Evolutionary conservation across 2,888 invertebrate species (phyloP), one percentile per base, ranked within the genome.

Genomic region (Aspidiotus rigidus): DNA sequence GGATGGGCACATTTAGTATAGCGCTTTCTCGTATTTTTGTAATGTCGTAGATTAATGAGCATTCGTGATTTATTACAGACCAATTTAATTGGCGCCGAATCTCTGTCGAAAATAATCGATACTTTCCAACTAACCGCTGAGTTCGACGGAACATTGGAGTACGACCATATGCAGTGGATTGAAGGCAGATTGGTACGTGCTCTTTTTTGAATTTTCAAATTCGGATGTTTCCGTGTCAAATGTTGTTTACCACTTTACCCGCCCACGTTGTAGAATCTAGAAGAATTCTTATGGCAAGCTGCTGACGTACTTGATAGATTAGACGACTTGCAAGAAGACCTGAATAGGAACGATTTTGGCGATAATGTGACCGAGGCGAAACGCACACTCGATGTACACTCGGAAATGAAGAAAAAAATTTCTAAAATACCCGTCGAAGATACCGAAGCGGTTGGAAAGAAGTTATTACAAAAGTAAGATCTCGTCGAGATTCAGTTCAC

Each of bases 161-260:
- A 98, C 80, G 96, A 98, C 79, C 96, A 98, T 81, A 87, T 92
- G 74, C 93, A 92, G 77, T 99, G 98, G 98, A 90, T 98, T 76
- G 96, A 98, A 77, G 86, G 93, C 72, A 84, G 98, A 79, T 80
- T 95, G 80, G 83, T 82, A 74, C 76, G 76, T 75, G 39, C 17
- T 28, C 28, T 28, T 28, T 28, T 28, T 28, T 60, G 1, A 11
- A 57, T 49, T 44, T 62, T 60, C 40, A 13, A 15, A 9, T 39
- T 39, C 60, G 17, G 10, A 13, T 17, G 60, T 13, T 17, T 9
- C 13, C 17, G 17, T 17, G 40, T 60, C 60, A 13, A 57, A 6
- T 39, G 60, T 17, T 9, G 17, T n/a, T n/a, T 16, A 10, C 9
- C 10, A 17, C 5, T 28, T 28, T 28, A 28, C 5, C 1, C 28